Conservation (phyloP, 2,888 invertebrate genomes). For the Drosophila antonietae region DNA sequence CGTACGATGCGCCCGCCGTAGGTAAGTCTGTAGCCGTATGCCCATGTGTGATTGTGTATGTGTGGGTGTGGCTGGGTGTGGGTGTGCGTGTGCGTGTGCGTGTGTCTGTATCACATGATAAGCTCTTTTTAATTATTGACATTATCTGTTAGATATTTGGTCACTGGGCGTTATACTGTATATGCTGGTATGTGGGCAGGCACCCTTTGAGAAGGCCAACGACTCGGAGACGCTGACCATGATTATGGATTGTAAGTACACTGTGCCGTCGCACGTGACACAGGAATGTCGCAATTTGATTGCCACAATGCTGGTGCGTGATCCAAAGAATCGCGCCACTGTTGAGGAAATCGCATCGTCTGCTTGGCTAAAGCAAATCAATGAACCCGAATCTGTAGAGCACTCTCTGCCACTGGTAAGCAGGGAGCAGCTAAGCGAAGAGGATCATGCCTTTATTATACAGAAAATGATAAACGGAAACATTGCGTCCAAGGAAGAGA, state of each 20-base stretch:
- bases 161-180: slow-evolving; percentile 99
- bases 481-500: slow-evolving; percentile 97
- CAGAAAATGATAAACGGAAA: slow-evolving; percentile 98
- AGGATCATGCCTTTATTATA: slow-evolving; percentile 95
- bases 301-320: slow-evolving; percentile 95
- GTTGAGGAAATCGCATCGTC: slow-evolving; percentile 94
- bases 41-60: background rate
- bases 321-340: slow-evolving; percentile 95
- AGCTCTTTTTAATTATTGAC: slow-evolving; percentile 55
- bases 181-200: slow-evolving; percentile 98
- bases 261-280: slow-evolving; percentile 95
- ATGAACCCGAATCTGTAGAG: slow-evolving; percentile 83
- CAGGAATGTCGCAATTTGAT: slow-evolving; percentile 95
- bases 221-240: slow-evolving; percentile 99
- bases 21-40: slow-evolving; percentile 86
- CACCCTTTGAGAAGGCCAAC: slow-evolving; percentile 99
- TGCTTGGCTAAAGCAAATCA: slow-evolving; percentile 89
- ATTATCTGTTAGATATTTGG: slow-evolving; percentile 92
- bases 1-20: slow-evolving; percentile 99
- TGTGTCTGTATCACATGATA: slow-evolving; percentile 47
- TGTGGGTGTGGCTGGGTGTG: slow-evolving; percentile 4
- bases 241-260: slow-evolving; percentile 99
- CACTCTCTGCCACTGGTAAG: slow-evolving; percentile 93
- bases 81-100: slow-evolving; percentile 10
- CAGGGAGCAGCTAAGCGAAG: slow-evolving; percentile 94